Conservation (phyloP, 2,113 vertebrate species). For the Caloenas nicobarica region DNA sequence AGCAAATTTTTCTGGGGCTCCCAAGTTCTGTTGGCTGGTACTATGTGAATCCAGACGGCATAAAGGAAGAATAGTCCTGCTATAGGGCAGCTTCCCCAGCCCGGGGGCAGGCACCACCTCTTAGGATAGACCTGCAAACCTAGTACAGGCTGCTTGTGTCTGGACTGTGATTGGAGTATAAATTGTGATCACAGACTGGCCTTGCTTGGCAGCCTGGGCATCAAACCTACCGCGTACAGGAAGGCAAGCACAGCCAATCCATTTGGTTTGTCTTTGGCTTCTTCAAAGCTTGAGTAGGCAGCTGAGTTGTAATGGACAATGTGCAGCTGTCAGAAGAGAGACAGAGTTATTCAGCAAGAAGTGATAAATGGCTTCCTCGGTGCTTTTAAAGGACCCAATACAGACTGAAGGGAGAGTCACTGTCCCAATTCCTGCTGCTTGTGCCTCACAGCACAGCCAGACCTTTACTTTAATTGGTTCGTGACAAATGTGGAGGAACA, state of each 20-base stretch:
- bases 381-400: not conserved
- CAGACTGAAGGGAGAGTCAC: no score
- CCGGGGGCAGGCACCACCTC: not conserved
- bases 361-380: not conserved
- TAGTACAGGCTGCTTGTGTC: not conserved
- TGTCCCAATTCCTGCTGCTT: not conserved
- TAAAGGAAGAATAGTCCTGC: not conserved
- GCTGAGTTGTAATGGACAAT: constrained; percentile 91
- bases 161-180: not conserved
- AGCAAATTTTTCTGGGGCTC: not conserved
- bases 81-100: not conserved
- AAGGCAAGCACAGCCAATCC: constrained; percentile 89
- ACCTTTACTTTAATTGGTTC: not conserved
- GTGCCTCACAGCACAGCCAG: not conserved
- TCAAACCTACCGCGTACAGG: constrained; percentile 79
- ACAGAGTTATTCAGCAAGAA: not conserved
- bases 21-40: not conserved
- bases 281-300: constrained; percentile 80
- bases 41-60: not conserved
- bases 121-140: not conserved
- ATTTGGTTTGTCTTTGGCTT: constrained; percentile 78
- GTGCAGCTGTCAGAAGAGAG: constrained; percentile 82
- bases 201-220: not conserved
- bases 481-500: not conserved
- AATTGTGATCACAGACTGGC: not conserved